Conservation (phyloP, 1,140 invertebrate species). For the Micrasema longulum region DNA sequence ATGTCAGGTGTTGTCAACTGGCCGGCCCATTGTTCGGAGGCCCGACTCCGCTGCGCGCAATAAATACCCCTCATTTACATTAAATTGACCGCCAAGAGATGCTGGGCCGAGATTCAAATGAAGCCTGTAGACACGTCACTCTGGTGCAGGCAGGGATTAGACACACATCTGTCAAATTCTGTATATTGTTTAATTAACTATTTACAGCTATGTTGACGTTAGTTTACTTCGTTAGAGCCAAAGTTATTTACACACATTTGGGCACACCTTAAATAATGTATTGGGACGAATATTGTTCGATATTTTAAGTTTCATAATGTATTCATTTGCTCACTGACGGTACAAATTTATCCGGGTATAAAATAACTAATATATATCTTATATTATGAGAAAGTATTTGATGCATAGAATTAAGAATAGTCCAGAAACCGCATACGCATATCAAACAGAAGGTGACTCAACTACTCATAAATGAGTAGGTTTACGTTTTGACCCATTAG, state of each 20-base stretch:
- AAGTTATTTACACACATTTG: background rate
- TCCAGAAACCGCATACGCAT: too few relatives aligned
- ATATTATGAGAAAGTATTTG: too few relatives aligned
- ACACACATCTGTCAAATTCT: background rate
- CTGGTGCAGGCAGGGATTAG: slow-evolving; percentile 2
- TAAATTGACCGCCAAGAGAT: slow-evolving; percentile 45
- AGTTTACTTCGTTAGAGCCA: background rate
- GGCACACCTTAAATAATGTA: background rate
- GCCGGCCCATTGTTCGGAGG: slow-evolving; percentile 25
- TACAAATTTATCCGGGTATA: too few relatives aligned
- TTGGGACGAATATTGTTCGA: too few relatives aligned
- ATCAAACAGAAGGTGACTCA: too few relatives aligned
- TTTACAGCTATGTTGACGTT: background rate
- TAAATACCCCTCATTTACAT: slow-evolving; percentile 50
- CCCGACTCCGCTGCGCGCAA: slow-evolving; percentile 14
- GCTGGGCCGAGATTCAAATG: slow-evolving; percentile 38
- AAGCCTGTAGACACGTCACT: slow-evolving; percentile 13
- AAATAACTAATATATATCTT: background rate
- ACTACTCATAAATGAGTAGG: too few relatives aligned
- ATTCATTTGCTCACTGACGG: background rate
- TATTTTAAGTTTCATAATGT: background rate
- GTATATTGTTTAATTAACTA: background rate
- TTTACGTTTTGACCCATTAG: too few relatives aligned
- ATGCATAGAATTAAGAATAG: too few relatives aligned
- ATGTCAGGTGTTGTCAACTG: slow-evolving; percentile 32